Conservation (phyloP, 2,113 vertebrate genomes). For the Tachycineta bicolor region DNA sequence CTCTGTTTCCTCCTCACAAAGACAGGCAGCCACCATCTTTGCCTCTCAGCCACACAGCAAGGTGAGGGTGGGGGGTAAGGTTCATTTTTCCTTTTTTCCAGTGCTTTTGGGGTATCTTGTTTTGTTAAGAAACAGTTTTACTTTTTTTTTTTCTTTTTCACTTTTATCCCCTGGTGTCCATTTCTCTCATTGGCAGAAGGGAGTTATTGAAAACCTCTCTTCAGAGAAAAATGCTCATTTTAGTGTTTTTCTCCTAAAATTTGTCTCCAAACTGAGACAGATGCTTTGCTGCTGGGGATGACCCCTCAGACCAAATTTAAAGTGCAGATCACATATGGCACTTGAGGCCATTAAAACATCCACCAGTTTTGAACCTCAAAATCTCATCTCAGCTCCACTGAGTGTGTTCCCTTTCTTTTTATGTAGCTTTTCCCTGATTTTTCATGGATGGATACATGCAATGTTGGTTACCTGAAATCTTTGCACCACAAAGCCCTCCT, state of each 20-base stretch:
- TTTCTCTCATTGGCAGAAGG: not conserved
- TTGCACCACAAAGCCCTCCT: not conserved
- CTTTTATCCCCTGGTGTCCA: not conserved
- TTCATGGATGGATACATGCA: not conserved
- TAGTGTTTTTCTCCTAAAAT: not conserved
- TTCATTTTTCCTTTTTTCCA: not conserved
- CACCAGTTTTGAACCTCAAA: not conserved
- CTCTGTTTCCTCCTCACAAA: not conserved
- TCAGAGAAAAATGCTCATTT: not conserved
- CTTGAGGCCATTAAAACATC: not conserved
- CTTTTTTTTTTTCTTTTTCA: not conserved
- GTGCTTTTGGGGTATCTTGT: not conserved
- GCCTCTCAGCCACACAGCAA: accelerated
- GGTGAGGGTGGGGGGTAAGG: not conserved
- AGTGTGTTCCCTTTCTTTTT: not conserved
- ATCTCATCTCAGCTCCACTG: not conserved
- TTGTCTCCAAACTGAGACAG: not conserved
- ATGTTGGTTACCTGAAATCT: not conserved
- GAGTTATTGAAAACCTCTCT: not conserved
- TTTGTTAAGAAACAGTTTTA: not conserved
- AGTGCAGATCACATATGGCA: not conserved
- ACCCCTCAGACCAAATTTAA: not conserved
- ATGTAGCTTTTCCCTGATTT: not conserved
- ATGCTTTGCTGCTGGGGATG: not conserved
- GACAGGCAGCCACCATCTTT: not conserved